These are phyloP conservation scores for Cygnus buccinator DNA, from an alignment of 2,113 vertebrate genomes.

Conservation along the genomic window DNA sequence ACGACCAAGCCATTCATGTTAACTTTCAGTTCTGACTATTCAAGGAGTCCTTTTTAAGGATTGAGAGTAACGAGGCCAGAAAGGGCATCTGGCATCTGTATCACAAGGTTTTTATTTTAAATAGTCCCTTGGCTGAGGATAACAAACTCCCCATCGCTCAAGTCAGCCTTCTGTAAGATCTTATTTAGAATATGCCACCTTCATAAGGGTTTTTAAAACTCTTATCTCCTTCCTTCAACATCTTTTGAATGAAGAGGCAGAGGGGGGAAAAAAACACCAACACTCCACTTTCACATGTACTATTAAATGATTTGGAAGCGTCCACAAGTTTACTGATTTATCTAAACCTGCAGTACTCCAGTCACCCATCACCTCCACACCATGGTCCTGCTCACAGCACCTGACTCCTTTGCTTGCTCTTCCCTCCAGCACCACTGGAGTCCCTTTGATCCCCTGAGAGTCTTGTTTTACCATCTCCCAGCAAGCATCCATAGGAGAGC, in stretches of 20 bases:
- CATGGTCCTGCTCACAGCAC: accelerated
- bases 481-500: not conserved
- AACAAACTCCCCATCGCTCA: not conserved
- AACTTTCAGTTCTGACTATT: conserved; percentile 10
- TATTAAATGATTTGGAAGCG: not conserved
- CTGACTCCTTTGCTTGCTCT: not conserved
- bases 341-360: not conserved
- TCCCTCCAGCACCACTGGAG: accelerated
- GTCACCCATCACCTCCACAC: not conserved
- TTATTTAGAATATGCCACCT: not conserved
- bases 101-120: not conserved
- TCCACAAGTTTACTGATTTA: not conserved
- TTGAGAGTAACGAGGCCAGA: not conserved
- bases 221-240: not conserved
- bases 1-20: not conserved
- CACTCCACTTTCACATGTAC: not conserved
- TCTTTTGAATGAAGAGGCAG: not conserved
- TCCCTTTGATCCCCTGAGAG: no score
- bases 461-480: not conserved
- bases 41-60: conserved; percentile 4
- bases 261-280: not conserved
- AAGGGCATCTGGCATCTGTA: not conserved
- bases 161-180: not conserved
- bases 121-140: not conserved
- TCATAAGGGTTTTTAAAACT: not conserved